Percentiles rank a stretch among this genome's conserved stretches.
phyloP scores from a whole-genome alignment of 2,797 vertebrate species.

The Arrhamphus sclerolepis region DNA sequence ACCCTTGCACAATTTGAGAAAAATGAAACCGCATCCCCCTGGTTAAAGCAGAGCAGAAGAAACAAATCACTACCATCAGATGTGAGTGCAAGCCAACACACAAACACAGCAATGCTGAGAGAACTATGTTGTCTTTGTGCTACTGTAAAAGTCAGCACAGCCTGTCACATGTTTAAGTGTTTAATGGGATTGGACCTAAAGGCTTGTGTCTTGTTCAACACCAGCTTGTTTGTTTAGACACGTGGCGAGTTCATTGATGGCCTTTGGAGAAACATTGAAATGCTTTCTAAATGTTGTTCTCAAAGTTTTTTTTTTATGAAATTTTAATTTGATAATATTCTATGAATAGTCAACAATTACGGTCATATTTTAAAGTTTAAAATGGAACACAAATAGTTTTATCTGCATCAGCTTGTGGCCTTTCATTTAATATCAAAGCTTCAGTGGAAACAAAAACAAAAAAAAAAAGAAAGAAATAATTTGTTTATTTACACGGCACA shows the following conservation, averaged over 20 bases:
- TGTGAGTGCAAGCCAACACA: conserved; percentile 29
- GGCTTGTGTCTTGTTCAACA: conserved; percentile 37
- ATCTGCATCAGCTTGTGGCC: no score
- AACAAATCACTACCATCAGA: conserved; percentile 38
- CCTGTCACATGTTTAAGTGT: conserved; percentile 70
- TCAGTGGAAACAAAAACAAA: no score
- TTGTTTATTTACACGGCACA: background rate
- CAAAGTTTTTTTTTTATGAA: background rate
- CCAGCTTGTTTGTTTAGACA: conserved; percentile 37
- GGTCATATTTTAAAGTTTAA: no score
- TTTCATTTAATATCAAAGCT: no score
- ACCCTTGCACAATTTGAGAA: background rate
- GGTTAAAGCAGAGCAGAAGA: conserved; percentile 20
- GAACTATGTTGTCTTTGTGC: conserved; percentile 31
- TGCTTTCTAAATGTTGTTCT: conserved; percentile 2
- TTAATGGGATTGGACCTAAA: conserved; percentile 67
- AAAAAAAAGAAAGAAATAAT: no score
- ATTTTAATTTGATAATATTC: background rate
- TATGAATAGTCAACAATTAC: background rate
- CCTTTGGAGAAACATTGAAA: conserved; percentile 10
- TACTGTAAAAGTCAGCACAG: conserved; percentile 50
- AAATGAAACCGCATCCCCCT: background rate
- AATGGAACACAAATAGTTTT: no score
- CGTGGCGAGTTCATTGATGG: conserved; percentile 30
- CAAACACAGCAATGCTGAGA: conserved; percentile 8